Conservation (phyloP, 2,113 vertebrate genomes). For the Cavia aperea region DNA sequence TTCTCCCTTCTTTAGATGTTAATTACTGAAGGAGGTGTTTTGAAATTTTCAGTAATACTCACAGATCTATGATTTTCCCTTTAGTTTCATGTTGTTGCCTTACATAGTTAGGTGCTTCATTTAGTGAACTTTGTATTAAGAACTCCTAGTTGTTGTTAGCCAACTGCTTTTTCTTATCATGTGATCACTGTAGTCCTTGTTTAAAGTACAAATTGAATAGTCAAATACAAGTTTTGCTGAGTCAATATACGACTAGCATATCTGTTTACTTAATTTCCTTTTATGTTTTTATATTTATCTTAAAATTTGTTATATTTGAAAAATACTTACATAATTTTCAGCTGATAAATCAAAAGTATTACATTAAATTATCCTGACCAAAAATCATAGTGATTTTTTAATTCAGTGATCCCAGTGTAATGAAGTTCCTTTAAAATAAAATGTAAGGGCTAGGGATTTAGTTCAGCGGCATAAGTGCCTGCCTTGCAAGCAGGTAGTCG, state of each 20-base stretch:
- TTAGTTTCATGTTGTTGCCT: neutral
- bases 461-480: too few species aligned
- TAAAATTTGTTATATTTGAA: neutral
- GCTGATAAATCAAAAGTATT: neutral
- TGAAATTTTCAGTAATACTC: neutral
- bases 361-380: neutral
- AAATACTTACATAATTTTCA: neutral
- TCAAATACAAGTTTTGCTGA: neutral
- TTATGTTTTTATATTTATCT: neutral
- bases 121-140: neutral
- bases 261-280: neutral
- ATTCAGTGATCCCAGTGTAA: neutral
- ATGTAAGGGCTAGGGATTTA: too few species aligned
- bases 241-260: neutral
- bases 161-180: neutral
- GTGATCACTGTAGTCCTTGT: neutral
- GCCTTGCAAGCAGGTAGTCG: too few species aligned
- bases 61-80: neutral
- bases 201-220: neutral
- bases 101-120: neutral
- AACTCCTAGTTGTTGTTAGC: neutral
- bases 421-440: constrained; percentile 11
- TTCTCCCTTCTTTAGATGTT: neutral
- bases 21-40: neutral
- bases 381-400: neutral